phyloP scores from a whole-genome alignment of 2,888 invertebrate species.

The Bimastos eiseni region DNA sequence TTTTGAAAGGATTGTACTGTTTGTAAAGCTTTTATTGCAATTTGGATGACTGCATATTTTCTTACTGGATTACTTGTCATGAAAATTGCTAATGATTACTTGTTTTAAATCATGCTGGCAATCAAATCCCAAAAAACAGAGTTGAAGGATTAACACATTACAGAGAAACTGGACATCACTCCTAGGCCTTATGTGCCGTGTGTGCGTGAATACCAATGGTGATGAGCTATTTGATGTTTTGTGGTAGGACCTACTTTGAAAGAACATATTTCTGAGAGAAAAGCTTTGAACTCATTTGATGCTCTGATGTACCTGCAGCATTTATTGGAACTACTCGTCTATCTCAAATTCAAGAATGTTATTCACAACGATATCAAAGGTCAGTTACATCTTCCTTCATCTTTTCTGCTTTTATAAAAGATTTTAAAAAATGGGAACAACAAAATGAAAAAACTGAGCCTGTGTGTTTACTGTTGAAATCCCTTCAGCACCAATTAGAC shows the following conservation, averaged over 20 bases:
- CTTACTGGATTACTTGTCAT: neutral
- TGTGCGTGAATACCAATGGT: neutral
- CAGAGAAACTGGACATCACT: neutral
- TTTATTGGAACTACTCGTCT: constrained; percentile 50
- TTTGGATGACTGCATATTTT: neutral
- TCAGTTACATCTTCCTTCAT: neutral
- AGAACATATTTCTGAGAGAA: neutral
- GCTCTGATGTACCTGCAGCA: constrained; percentile 51
- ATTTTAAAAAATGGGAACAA: neutral
- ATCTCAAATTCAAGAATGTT: constrained; percentile 49
- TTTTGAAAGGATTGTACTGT: neutral
- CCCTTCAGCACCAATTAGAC: too few species aligned
- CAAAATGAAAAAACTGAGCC: too few species aligned
- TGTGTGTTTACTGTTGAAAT: too few species aligned
- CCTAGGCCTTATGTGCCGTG: neutral
- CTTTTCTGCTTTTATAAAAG: neutral
- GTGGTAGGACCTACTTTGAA: constrained; percentile 16
- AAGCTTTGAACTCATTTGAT: constrained; percentile 40
- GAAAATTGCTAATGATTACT: neutral
- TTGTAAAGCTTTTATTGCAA: neutral
- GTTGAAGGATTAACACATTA: neutral
- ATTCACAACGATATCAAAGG: constrained; percentile 59
- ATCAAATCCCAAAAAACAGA: neutral
- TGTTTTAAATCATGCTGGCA: neutral
- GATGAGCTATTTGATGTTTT: neutral